Percentiles rank a stretch among this genome's conserved stretches.
phyloP scores from a whole-genome alignment of 1,140 invertebrate species.

The Grapholita molesta region DNA sequence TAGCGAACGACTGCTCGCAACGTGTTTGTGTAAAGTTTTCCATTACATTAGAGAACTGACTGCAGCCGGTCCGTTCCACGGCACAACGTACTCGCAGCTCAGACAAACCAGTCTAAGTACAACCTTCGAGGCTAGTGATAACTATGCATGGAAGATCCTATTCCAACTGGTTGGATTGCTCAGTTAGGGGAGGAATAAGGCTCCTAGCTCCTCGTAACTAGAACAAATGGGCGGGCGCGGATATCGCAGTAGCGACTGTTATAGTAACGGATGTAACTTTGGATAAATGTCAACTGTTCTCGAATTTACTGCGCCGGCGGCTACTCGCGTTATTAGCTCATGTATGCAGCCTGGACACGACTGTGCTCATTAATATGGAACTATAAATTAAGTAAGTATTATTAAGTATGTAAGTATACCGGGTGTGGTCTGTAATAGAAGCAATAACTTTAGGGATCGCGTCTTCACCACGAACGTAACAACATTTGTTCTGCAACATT shows the following conservation, averaged over 20 bases:
- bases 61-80: conserved; percentile 21
- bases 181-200: not conserved
- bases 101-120: not conserved
- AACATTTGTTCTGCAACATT: no score
- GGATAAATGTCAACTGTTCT: conserved; percentile 67
- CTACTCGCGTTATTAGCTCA: conserved; percentile 60
- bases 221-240: conserved; percentile 63
- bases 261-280: conserved; percentile 70
- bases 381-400: no score
- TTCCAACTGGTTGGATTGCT: not conserved
- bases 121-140: not conserved
- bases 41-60: conserved; percentile 48
- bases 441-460: no score
- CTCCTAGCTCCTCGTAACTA: conserved; percentile 32
- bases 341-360: conserved; percentile 53
- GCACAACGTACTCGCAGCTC: not conserved
- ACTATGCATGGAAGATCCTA: not conserved
- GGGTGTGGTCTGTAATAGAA: no score
- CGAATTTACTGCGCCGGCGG: conserved; percentile 51
- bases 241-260: conserved; percentile 65
- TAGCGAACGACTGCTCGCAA: conserved; percentile 28
- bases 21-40: conserved; percentile 60
- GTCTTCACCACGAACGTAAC: no score
- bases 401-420: no score
- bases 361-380: not conserved